A percentile compares a stretch with the other conserved stretches of the same genome.
These are phyloP conservation scores for Xerus rutilus DNA, from an alignment of 2,797 vertebrate species.

Conservation along the genomic window DNA sequence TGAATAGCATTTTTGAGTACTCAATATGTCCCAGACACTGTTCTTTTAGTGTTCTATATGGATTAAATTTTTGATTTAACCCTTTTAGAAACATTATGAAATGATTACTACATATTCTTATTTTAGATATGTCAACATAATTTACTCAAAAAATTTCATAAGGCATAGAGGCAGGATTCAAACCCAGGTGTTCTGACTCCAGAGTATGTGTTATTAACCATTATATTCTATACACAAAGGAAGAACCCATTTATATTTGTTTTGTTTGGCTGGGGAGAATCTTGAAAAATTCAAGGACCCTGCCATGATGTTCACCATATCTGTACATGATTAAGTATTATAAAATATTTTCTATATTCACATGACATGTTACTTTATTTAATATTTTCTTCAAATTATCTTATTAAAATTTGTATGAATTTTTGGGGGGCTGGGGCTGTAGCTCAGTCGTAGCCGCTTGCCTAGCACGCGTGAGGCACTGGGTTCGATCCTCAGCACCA, in stretches of 20 bases:
- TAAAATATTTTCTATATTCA: slow-evolving; percentile 43
- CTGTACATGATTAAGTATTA: not conserved
- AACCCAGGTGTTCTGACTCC: not conserved
- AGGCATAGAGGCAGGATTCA: slow-evolving; percentile 1
- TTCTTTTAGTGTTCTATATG: not conserved
- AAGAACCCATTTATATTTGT: not conserved
- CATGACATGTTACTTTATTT: not conserved
- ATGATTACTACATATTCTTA: slow-evolving; percentile 19
- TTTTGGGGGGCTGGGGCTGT: too few species aligned
- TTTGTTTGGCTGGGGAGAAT: not conserved
- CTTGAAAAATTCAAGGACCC: slow-evolving; percentile 14
- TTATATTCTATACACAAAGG: not conserved
- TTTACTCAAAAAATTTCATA: not conserved
- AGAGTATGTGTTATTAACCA: not conserved
- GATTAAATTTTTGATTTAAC: not conserved
- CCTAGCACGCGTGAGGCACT: too few species aligned
- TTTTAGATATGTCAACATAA: not conserved
- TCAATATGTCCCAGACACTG: not conserved
- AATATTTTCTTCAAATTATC: slow-evolving; percentile 30
- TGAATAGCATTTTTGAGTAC: not conserved
- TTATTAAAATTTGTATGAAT: not conserved
- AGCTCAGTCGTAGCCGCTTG: too few species aligned
- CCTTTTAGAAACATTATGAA: slow-evolving; percentile 4
- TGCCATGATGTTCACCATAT: not conserved
- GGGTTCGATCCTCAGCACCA: too few species aligned